Evolutionary conservation across 2,888 invertebrate genomes (phyloP).

Genomic region (Hypselothyrea guttata): DNA sequence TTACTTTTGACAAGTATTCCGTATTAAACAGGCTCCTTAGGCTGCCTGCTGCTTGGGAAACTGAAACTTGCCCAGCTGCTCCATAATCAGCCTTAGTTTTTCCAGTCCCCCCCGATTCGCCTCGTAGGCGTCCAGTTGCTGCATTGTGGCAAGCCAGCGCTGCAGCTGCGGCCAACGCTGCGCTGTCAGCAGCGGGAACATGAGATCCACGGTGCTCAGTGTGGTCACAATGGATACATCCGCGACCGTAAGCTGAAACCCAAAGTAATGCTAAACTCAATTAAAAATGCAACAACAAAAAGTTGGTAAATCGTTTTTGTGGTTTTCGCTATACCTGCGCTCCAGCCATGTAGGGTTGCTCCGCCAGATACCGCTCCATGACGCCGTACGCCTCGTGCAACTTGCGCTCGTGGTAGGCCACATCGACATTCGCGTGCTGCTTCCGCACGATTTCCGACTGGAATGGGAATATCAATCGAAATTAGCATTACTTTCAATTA

Average conservation of each 20-base stretch:
- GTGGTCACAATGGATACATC: constrained; percentile 83
- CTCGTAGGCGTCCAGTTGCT: constrained; percentile 71
- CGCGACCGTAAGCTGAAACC: constrained; percentile 81
- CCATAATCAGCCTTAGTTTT: constrained; percentile 65
- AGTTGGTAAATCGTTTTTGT: constrained; percentile 5
- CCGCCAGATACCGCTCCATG: constrained; percentile 80
- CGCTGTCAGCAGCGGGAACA: constrained; percentile 80
- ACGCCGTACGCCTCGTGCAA: constrained; percentile 81
- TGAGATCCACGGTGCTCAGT: constrained; percentile 81
- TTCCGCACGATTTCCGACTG: constrained; percentile 79
- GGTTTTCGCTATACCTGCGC: constrained; percentile 60
- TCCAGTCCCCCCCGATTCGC: constrained; percentile 75
- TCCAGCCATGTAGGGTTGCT: constrained; percentile 80
- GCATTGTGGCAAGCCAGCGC: constrained; percentile 77
- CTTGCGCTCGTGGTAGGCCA: constrained; percentile 75
- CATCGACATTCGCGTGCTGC: constrained; percentile 73
- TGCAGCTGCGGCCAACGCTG: constrained; percentile 79
- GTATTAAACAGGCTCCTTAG: neutral
- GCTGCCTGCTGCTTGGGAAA: constrained; percentile 51
- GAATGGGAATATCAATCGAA: neutral
- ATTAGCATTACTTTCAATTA: constrained; percentile 1
- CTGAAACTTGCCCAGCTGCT: constrained; percentile 74
- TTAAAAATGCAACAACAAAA: constrained; percentile 22
- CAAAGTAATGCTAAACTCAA: constrained; percentile 37
- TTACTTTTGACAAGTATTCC: no score